Base-by-base conservation (phyloP, 1,140 invertebrate genomes). In the Hypsibius dujardini region DNA sequence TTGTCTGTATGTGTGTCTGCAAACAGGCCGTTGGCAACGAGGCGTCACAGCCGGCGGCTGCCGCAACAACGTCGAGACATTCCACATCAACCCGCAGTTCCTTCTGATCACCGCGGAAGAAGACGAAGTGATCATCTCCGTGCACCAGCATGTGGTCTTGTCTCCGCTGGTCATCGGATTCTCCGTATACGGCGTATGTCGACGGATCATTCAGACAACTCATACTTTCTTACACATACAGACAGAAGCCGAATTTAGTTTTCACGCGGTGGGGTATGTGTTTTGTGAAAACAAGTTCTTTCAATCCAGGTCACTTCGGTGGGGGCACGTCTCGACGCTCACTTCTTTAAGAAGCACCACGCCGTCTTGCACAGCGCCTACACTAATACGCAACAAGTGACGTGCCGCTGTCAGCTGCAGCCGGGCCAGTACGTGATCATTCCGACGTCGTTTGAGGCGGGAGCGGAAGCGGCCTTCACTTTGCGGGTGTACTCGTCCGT, bases 101-200 rank as follows among this genome's bases (percentile, higher is more conserved):
- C 77, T 92, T 3, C 42, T 74, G 46, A 84, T 87, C 46, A 78
- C 92, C 1, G 87, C 85, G 73, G 88, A 91, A 77, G 88, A 90
- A 76, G 74, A 75, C 28, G 71, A 60, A 42, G 85, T 92, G 1
- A 85, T 93, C 12, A 86, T 93, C 47, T 91, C 89, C 0, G 79
- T 94, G 2, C 90, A 90, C 79, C 91, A 94, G 76, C 90, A 93
- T 77, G 89, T 87, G 47, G 88, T 92, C 62, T 87, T 92, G 82
- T 90, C 93, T 77, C 90, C 90, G 2, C 91, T 85, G 83, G 89
- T 93, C 0, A 90, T 94, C 74, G 91, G 90, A n/a, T 93, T 93
- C 77, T 90, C 89, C 59, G 86, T 89, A 15, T 93, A 93, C 77
- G 86, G 86, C 60, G 81, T 89, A 75, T 56, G 67, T 47, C 42